Base-by-base conservation (phyloP, 2,888 invertebrate species). In the Epistrophe grossulariae region DNA sequence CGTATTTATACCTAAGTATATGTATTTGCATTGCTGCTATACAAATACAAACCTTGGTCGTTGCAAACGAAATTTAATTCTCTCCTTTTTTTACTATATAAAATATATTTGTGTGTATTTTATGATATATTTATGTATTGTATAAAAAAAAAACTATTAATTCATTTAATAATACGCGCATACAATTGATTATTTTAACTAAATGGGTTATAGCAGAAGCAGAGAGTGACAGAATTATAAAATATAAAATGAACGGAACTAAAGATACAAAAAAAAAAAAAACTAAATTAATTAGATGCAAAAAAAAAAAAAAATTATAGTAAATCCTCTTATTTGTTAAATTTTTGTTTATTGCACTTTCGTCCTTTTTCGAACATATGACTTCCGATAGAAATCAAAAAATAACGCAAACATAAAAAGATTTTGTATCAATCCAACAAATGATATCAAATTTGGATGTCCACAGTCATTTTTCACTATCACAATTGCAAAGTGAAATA, bases 401-500 rank as follows among this genome's bases (percentile, higher is more conserved):
- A 93, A 93, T 84, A 93, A 85, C n/a, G 89, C 89, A 88, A 93
- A 92, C 93, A 93, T 93, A 55, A 93, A 93, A 1, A 91, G 82
- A 82, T 92, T 92, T 83, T 92, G 92, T 9, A 89, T 91, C 50
- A 90, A 87, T 0, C 91, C 93, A 0, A 91, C 74, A 70, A 92
- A 89, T 0, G 91, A 79, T 0, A 92, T 74, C 10, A 91, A 28
- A 1, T 70, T 60, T 3, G 92, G 90, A 72, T 91, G 90, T 10
- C 89, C 88, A 62, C 92, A 92, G 2, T 90, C 88, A 64, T 92
- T 92, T 38, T 88, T 88, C 0, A 92, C 28, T n/a, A 92, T 88
- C 6, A 90, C 90, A 24, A 90, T 91, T 84, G 92, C 94, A 94
- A 91, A 95, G 89, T 96, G 95, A 0, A 95, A 76, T 0, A 95